A percentile compares a stretch with the other conserved stretches of the same genome.
Evolutionary conservation across 2,888 invertebrate species (phyloP).

Genomic region (Lacanobia oleracea): DNA sequence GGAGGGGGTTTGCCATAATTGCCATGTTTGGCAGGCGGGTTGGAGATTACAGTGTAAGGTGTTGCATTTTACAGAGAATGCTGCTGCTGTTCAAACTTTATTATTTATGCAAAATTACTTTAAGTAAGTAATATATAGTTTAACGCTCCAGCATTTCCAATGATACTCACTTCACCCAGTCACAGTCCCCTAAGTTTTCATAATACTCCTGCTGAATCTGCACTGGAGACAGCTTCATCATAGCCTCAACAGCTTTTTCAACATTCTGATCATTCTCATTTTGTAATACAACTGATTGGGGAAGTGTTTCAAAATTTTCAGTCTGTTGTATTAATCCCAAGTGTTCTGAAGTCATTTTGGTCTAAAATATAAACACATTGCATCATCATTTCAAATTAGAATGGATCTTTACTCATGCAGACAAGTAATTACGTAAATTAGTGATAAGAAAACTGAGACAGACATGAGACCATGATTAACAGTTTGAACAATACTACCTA

Average conservation of each 20-base stretch:
- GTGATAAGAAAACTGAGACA: conserved; percentile 7
- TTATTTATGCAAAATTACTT: too few species aligned
- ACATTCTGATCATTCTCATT: conserved; percentile 41
- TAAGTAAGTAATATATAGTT: too few species aligned
- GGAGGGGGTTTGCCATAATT: too few species aligned
- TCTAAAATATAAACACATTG: conserved; percentile 39
- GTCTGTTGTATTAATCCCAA: conserved; percentile 48
- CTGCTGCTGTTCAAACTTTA: too few species aligned
- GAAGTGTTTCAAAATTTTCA: conserved; percentile 49
- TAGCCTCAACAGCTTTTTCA: conserved; percentile 46
- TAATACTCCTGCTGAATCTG: conserved; percentile 90
- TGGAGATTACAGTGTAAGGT: too few species aligned
- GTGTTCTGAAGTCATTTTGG: conserved; percentile 50
- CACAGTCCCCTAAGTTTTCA: conserved; percentile 90
- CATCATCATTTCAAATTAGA: conserved; percentile 31
- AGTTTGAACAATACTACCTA: neutral
- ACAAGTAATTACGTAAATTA: neutral
- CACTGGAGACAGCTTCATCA: conserved; percentile 75
- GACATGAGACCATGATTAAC: neutral
- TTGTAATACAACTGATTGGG: conserved; percentile 37
- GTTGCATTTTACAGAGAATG: too few species aligned
- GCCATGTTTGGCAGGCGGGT: too few species aligned
- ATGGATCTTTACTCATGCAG: neutral
- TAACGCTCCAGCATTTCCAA: neutral
- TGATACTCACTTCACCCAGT: conserved; percentile 87